Evolutionary conservation across 2,797 vertebrate genomes (phyloP), one percentile per base, ranked within the genome.

Genomic region (Chelon auratus): DNA sequence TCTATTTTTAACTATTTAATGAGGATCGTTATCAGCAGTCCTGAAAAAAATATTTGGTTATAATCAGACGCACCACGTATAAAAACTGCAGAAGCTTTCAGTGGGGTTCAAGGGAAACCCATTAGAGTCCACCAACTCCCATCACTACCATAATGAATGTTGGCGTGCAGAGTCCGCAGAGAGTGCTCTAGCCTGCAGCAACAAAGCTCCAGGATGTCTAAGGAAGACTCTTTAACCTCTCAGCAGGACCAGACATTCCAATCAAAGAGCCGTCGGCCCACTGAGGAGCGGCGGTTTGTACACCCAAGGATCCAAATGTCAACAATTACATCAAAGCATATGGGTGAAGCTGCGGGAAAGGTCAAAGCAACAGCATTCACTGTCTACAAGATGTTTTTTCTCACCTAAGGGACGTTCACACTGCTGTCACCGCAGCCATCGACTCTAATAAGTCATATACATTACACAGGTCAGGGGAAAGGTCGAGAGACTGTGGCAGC

Each of bases 251-350:
- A 36, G 48, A 48, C 7, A 1, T 22, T 63, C 37, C 66, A 74
- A 77, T 84, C 81, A 85, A 65, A 78, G 57, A 71, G 37, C 50
- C 57, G 74, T 65, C 73, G 74, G 75, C 75, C 68, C 36, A 15
- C 61, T 12, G 65, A 74, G 53, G 50, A 71, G 73, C 62, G 20
- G 48, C 68, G 26, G 58, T 39, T 66, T 68, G 10, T 51, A 42
- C 80, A 55, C 72, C 37, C 26, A 17, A 71, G 71, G 72, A 79
- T 66, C 62, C 68, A 69, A 53, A 81, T 82, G 75, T 83, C 83
- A 86, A 66, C 69, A 67, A 73, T 82, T 50, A 79, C 60, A 84
- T 75, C 72, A 83, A 75, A 73, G 74, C 68, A 45, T 70, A 63
- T 24, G 65, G 48, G 12, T 13, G 22, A 64, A 63, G 40, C 62